Evolutionary conservation across 2,797 vertebrate species (phyloP), one percentile per base, ranked within the genome.

Genomic region (Halcyon leucocephala): DNA sequence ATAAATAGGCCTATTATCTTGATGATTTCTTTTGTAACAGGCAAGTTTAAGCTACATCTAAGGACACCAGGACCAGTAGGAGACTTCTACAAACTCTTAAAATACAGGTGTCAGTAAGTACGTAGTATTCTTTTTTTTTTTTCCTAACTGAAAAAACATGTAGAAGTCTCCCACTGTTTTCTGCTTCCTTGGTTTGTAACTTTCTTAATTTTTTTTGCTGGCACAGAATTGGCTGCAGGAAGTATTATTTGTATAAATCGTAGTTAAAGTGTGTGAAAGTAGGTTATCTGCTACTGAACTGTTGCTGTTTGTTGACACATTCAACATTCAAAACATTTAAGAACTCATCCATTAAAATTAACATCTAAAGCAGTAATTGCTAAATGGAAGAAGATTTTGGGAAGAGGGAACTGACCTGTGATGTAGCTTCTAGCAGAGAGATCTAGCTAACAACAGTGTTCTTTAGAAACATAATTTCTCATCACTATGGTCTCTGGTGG

Each of bases 151-250:
- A 55, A 93, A 64, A 78, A 86, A 57, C 52, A 22, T 29, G 67
- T 76, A 93, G 94, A 95, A 95, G 96, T 95, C 93, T 95, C 93
- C 94, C 28, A 9, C 92, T 97, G 91, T 95, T 96, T 90, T 96
- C 96, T 95, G 94, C 85, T 90, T 96, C 94, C 94, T 94, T 96
- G 95, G 90, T 93, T 95, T 96, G 89, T 95, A 95, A 37, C 82
- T 94, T 89, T 17, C 35, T 72, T 71, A 10, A 21, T 2, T 31
- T 33, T 80, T 80, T 79, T 77, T 65, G 10, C 73, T 91, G 12
- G 31, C 85, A 80, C 9, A 60, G 65, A 89, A 74, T 65, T 74
- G 35, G 25, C 57, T 85, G 31, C 85, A 82, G 80, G 35, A 86
- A 76, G 8, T 39, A 28, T 81, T 81, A 46, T 21, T 82, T 41